Evolutionary conservation across 2,797 vertebrate genomes (phyloP).

Genomic region (Australoheros facetus): DNA sequence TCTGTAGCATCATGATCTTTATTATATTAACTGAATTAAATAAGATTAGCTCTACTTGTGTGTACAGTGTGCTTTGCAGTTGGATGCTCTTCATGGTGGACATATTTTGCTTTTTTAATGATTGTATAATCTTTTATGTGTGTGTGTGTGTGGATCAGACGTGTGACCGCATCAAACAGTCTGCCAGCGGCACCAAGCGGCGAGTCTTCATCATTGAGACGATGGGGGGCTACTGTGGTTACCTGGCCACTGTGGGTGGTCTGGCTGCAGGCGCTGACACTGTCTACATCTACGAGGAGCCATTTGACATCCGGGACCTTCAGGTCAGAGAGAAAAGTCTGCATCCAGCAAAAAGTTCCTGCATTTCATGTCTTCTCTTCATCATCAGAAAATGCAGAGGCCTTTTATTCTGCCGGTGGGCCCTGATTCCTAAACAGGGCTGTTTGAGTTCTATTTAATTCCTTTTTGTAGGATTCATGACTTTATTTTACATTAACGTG

Average conservation of each 20-base stretch:
- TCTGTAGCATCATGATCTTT: background rate
- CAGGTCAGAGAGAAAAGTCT: constrained; percentile 69
- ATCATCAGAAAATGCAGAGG: constrained; percentile 1
- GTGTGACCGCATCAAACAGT: constrained; percentile 93
- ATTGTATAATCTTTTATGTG: background rate
- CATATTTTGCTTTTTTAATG: background rate
- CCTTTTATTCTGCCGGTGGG: background rate
- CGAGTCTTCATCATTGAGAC: constrained; percentile 98
- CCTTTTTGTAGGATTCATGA: background rate
- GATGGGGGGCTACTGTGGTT: constrained; percentile 96
- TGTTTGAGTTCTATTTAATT: background rate
- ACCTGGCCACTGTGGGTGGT: constrained; percentile 93
- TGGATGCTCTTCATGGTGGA: fast-evolving
- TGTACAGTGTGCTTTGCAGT: background rate
- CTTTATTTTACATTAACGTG: background rate
- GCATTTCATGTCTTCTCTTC: background rate
- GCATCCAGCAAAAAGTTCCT: background rate
- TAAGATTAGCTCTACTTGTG: constrained; percentile 29
- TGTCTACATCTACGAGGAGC: constrained; percentile 94
- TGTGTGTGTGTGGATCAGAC: constrained; percentile 47
- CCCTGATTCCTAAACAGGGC: fast-evolving
- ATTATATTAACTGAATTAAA: background rate
- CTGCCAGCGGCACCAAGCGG: constrained; percentile 93
- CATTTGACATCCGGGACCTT: constrained; percentile 92
- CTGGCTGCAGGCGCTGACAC: constrained; percentile 92